These are phyloP conservation scores for Drosophila hydei DNA, from an alignment of 1,140 invertebrate species.

Conservation along the genomic window DNA sequence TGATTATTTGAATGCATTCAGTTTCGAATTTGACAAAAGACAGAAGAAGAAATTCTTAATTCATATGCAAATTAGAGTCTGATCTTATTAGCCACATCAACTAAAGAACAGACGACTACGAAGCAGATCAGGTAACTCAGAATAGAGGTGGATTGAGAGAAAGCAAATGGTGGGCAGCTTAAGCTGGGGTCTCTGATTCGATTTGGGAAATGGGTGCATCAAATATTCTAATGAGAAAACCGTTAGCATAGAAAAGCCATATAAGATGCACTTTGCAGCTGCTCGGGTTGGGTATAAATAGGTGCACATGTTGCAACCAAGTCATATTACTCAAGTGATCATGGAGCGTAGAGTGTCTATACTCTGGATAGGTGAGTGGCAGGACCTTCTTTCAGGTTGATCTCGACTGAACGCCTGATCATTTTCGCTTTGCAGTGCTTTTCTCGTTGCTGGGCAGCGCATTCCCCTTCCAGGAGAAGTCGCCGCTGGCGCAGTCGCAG, in stretches of 20 bases:
- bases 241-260: constrained; percentile 39
- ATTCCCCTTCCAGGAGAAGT: constrained; percentile 62
- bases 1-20: constrained; percentile 24
- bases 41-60: constrained; percentile 5
- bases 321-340: constrained; percentile 28
- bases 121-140: constrained; percentile 23
- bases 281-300: constrained; percentile 49
- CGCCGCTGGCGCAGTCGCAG: constrained; percentile 41
- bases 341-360: constrained; percentile 42
- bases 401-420: neutral
- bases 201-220: constrained; percentile 36
- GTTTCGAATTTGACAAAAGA: constrained; percentile 30
- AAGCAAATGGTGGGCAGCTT: constrained; percentile 44
- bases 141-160: constrained; percentile 16
- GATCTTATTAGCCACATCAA: constrained; percentile 27
- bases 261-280: constrained; percentile 48
- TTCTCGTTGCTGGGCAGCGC: constrained; percentile 39
- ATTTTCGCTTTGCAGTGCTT: constrained; percentile 32
- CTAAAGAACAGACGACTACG: constrained; percentile 3
- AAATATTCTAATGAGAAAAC: constrained; percentile 74
- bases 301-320: neutral
- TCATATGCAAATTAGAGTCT: constrained; percentile 46
- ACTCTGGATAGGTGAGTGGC: constrained; percentile 42
- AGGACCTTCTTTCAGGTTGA: neutral
- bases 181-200: constrained; percentile 45